phyloP scores from a whole-genome alignment of 2,797 vertebrate species.

The Ctenopoma multispine region DNA sequence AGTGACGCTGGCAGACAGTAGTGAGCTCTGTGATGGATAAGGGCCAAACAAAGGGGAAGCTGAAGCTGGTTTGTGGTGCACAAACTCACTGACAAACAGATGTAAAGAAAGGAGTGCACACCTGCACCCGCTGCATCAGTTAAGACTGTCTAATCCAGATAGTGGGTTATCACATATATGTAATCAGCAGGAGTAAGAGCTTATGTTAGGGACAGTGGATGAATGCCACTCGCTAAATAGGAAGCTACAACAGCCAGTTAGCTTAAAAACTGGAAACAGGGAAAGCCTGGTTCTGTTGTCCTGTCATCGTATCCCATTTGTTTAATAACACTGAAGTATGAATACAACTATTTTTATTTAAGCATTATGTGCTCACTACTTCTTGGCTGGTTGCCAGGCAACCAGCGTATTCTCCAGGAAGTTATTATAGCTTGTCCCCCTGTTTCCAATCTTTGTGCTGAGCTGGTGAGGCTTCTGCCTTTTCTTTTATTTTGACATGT shows the following conservation, averaged over 20 bases:
- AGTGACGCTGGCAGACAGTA: constrained; percentile 29
- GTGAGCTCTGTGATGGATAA: constrained; percentile 28
- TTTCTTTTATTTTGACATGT: too few species aligned
- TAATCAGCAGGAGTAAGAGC: not conserved
- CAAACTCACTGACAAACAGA: constrained; percentile 27
- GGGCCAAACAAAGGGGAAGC: constrained; percentile 7
- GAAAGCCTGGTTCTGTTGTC: too few species aligned
- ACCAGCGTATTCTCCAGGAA: too few species aligned
- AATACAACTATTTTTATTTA: not conserved
- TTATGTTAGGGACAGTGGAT: too few species aligned
- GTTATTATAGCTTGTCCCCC: not conserved
- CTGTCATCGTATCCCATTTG: not conserved
- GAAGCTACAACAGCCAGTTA: not conserved
- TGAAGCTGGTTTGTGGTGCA: constrained; percentile 25
- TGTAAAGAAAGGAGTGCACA: constrained; percentile 11
- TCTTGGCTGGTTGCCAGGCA: not conserved
- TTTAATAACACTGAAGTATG: not conserved
- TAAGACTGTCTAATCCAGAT: constrained; percentile 27
- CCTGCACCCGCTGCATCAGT: constrained; percentile 13
- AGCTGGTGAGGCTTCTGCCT: too few species aligned
- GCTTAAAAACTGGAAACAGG: not conserved
- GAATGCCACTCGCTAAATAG: not conserved
- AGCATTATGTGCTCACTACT: not conserved
- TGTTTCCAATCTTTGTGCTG: not conserved
- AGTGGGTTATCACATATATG: not conserved